Conservation (phyloP, 2,888 invertebrate genomes). For the Torymus aiolomorphi region DNA sequence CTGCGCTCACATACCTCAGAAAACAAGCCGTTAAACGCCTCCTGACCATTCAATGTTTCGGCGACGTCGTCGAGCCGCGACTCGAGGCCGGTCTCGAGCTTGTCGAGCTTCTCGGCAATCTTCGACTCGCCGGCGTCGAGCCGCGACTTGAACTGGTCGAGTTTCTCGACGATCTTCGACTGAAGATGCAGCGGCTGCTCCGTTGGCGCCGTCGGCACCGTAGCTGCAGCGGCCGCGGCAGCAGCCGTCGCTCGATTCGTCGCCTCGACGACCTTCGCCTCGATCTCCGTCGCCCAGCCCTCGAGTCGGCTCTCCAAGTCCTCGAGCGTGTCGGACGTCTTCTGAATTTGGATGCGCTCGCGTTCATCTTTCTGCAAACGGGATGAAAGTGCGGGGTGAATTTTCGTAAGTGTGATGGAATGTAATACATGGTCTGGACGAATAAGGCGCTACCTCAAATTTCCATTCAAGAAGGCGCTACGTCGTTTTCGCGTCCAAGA, state of each 20-base stretch:
- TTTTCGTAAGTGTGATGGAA: too few relatives aligned
- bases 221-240: background rate
- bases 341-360: conserved; percentile 80
- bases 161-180: too few relatives aligned
- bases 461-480: too few relatives aligned
- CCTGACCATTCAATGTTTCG: conserved; percentile 49
- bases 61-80: background rate
- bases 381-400: too few relatives aligned
- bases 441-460: too few relatives aligned
- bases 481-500: too few relatives aligned
- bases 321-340: conserved; percentile 79
- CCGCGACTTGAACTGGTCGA: conserved; percentile 63
- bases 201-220: background rate
- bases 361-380: conserved; percentile 80
- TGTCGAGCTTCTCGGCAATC: conserved; percentile 13
- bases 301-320: conserved; percentile 77
- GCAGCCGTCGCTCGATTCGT: conserved; percentile 57
- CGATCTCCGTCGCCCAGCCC: conserved; percentile 73
- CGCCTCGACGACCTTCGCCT: conserved; percentile 75
- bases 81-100: conserved; percentile 16
- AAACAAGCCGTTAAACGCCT: conserved; percentile 45
- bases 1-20: conserved; percentile 20
- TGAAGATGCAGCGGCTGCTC: background rate
- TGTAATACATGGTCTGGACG: too few relatives aligned
- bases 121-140: conserved; percentile 28